Percentiles rank a stretch among this genome's conserved stretches.
These are phyloP conservation scores for Eurytoma adleriae DNA, from an alignment of 2,888 invertebrate species.

Conservation along the genomic window DNA sequence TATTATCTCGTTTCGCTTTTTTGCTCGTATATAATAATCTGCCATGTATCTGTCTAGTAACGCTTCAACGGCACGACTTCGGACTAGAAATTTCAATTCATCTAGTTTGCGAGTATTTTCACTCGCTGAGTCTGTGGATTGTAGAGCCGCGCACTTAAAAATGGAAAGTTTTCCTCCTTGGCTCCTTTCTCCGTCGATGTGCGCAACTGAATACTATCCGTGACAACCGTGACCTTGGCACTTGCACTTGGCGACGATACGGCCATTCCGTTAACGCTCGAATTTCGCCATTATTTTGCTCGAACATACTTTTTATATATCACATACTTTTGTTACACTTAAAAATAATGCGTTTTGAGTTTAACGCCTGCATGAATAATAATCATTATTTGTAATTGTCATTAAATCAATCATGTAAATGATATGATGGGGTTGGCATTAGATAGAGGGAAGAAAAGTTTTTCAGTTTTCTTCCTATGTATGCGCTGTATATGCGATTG, in stretches of 20 bases:
- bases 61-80: conserved; percentile 22
- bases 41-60: background rate
- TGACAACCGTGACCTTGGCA: conserved; percentile 51
- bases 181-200: conserved; percentile 12
- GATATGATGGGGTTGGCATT: background rate
- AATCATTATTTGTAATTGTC: too few relatives aligned
- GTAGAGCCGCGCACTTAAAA: conserved; percentile 20
- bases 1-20: conserved; percentile 45
- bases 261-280: background rate
- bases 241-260: background rate
- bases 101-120: conserved; percentile 15
- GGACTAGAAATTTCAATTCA: conserved; percentile 41
- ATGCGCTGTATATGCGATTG: background rate
- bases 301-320: too few relatives aligned
- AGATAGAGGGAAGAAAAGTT: background rate
- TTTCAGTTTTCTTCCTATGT: background rate
- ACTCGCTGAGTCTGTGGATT: conserved; percentile 13
- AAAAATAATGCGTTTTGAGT: too few relatives aligned
- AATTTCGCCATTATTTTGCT: background rate
- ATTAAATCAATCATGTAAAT: background rate
- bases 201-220: conserved; percentile 9
- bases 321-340: too few relatives aligned
- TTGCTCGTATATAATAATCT: conserved; percentile 9
- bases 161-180: conserved; percentile 56
- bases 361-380: too few relatives aligned